phyloP scores from a whole-genome alignment of 2,888 invertebrate genomes.

The Macrosiphum euphorbiae region DNA sequence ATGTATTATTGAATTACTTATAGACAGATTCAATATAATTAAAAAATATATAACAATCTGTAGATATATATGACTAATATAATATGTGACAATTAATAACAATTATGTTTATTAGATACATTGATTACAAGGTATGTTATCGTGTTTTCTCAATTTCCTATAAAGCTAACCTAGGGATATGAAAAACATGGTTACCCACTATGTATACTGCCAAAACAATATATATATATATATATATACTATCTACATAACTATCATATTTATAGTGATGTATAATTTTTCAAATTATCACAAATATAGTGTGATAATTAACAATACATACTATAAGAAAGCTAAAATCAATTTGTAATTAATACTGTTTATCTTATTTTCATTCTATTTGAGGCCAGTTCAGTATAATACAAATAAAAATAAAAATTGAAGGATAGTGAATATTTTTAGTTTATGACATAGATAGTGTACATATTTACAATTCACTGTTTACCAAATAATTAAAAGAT shows the following conservation, averaged over 20 bases:
- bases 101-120: neutral
- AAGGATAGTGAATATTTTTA: neutral
- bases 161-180: neutral
- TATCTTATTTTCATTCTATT: neutral
- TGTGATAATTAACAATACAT: neutral
- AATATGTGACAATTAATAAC: neutral
- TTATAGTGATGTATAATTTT: neutral
- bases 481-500: neutral
- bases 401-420: neutral
- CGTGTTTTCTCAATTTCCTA: neutral
- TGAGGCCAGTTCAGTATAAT: neutral
- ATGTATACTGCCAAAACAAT: neutral
- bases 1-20: neutral
- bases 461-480: neutral
- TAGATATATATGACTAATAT: neutral
- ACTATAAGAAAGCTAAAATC: neutral
- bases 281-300: too few species aligned
- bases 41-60: neutral
- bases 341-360: neutral
- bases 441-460: neutral
- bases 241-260: neutral
- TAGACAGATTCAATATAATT: neutral
- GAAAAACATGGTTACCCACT: neutral
- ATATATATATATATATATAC: neutral
- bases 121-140: neutral